These are phyloP conservation scores for Ormyrus pomaceus DNA, from an alignment of 2,888 invertebrate species.

Conservation along the genomic window DNA sequence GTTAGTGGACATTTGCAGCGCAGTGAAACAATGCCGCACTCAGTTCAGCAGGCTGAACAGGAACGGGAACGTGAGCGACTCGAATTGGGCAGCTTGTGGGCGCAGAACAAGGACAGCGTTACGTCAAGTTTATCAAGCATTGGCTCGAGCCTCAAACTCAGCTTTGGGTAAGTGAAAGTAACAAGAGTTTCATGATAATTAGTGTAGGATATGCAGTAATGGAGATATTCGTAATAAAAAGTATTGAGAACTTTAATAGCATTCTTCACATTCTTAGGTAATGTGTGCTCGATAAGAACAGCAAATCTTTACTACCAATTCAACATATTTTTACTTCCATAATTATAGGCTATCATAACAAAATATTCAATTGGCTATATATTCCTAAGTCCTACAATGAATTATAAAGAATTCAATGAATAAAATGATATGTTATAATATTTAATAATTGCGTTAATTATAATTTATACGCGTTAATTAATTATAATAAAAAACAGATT, in stretches of 20 bases:
- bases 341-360: too few relatives aligned
- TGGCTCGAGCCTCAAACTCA: constrained; percentile 89
- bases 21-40: constrained; percentile 74
- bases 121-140: constrained; percentile 88
- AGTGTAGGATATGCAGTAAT: constrained; percentile 9
- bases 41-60: constrained; percentile 72
- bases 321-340: too few relatives aligned
- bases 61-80: constrained; percentile 72
- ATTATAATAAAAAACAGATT: neutral
- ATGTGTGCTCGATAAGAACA: too few relatives aligned
- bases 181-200: neutral
- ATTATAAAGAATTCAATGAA: too few relatives aligned
- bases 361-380: too few relatives aligned
- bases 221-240: constrained; percentile 7
- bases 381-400: constrained; percentile 6
- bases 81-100: constrained; percentile 73
- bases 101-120: constrained; percentile 77
- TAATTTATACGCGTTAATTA: too few relatives aligned
- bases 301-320: too few relatives aligned
- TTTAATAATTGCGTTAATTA: too few relatives aligned
- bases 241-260: constrained; percentile 22
- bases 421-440: too few relatives aligned
- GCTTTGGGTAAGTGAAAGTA: constrained; percentile 83
- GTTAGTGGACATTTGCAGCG: constrained; percentile 70
- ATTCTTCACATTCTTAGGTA: too few relatives aligned